Evolutionary conservation across 2,113 vertebrate genomes (phyloP).

Genomic region (Anoplopoma fimbria): DNA sequence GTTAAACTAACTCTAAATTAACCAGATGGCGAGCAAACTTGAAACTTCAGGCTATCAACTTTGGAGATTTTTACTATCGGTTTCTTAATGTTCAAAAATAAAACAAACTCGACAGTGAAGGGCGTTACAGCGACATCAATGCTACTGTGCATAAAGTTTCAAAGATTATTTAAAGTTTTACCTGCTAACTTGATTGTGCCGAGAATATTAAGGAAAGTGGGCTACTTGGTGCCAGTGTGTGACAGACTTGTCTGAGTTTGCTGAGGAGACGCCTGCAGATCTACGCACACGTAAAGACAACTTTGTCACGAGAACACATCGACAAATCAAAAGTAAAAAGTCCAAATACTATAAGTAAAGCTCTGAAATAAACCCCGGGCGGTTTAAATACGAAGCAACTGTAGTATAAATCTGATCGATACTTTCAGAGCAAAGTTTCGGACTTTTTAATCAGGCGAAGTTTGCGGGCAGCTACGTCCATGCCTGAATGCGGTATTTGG

Average conservation of each 20-base stretch:
- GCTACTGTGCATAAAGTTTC: neutral
- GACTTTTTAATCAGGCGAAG: slow-evolving; percentile 64
- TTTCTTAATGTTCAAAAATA: neutral
- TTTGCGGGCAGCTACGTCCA: slow-evolving; percentile 54
- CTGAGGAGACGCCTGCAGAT: slow-evolving; percentile 48
- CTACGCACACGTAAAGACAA: slow-evolving; percentile 53
- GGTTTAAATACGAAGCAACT: rapidly evolving
- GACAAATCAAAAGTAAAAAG: rapidly evolving
- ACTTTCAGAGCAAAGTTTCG: slow-evolving; percentile 9
- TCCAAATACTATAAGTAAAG: neutral
- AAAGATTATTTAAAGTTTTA: slow-evolving; percentile 62
- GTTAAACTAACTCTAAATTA: slow-evolving; percentile 44
- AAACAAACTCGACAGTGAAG: neutral
- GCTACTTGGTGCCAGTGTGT: slow-evolving; percentile 66
- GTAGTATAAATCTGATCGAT: rapidly evolving
- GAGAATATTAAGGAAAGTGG: slow-evolving; percentile 1
- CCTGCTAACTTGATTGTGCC: slow-evolving; percentile 57
- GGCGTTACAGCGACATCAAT: neutral
- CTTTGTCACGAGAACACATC: neutral
- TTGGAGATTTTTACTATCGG: neutral
- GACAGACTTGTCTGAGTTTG: slow-evolving; percentile 41
- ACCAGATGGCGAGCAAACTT: slow-evolving; percentile 3
- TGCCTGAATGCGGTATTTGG: rapidly evolving
- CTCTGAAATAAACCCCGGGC: rapidly evolving
- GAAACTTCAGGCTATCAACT: neutral